These are phyloP conservation scores for Momotus momota DNA, from an alignment of 2,797 vertebrate species.

Conservation along the genomic window DNA sequence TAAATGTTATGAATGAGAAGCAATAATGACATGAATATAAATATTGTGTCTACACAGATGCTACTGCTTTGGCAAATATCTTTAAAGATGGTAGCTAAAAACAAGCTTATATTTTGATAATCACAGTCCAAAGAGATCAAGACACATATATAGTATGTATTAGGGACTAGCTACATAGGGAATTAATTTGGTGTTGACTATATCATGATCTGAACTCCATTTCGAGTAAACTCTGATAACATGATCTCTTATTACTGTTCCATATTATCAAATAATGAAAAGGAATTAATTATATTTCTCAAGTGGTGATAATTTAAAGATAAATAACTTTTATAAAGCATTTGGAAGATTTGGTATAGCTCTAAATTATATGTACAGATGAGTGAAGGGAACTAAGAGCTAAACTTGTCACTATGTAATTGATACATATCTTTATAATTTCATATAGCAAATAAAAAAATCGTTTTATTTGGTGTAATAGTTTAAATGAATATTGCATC, in stretches of 20 bases:
- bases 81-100: not conserved
- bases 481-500: slow-evolving; percentile 3
- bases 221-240: not conserved
- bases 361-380: not conserved
- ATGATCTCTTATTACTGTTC: not conserved
- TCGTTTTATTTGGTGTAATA: not conserved
- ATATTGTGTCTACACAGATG: not conserved
- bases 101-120: not conserved
- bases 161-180: not conserved
- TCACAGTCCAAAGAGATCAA: not conserved
- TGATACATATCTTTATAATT: not conserved
- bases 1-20: not conserved
- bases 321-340: not conserved
- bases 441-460: not conserved
- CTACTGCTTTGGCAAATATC: not conserved
- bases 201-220: not conserved
- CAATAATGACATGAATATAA: not conserved
- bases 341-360: not conserved
- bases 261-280: not conserved
- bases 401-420: not conserved
- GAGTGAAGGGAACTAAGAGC: not conserved
- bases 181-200: not conserved
- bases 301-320: not conserved
- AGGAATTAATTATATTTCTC: not conserved
- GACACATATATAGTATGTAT: not conserved